These are phyloP conservation scores for Samia ricini DNA, from an alignment of 1,140 invertebrate species.

Conservation along the genomic window DNA sequence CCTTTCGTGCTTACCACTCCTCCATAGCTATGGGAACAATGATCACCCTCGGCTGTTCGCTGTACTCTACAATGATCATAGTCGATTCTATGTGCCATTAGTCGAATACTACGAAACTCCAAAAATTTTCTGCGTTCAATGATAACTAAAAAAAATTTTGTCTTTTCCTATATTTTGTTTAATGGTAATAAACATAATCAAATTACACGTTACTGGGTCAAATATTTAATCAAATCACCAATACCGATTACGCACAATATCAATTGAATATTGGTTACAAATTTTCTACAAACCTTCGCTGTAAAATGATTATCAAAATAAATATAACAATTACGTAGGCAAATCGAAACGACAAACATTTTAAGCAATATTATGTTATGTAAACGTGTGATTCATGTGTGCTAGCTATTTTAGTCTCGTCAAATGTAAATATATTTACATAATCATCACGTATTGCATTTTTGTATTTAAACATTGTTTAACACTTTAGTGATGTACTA, in stretches of 20 bases:
- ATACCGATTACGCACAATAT: too few species aligned
- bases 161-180: too few species aligned
- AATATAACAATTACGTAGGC: background rate
- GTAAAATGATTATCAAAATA: background rate
- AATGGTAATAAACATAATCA: background rate
- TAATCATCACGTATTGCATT: background rate
- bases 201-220: background rate
- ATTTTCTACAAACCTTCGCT: too few species aligned
- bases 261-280: too few species aligned
- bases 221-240: background rate
- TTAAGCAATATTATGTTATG: background rate
- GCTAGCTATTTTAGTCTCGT: background rate
- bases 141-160: too few species aligned
- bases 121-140: background rate
- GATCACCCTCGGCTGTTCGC: conserved; percentile 82
- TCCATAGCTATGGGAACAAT: conserved; percentile 86
- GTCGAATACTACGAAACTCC: background rate
- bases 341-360: background rate
- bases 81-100: conserved; percentile 67
- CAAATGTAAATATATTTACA: background rate
- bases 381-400: background rate
- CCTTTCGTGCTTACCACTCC: conserved; percentile 84
- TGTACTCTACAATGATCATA: conserved; percentile 70
- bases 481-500: background rate
- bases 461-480: background rate